Conservation (phyloP, 2,113 vertebrate genomes). For the Stigmatopora nigra region DNA sequence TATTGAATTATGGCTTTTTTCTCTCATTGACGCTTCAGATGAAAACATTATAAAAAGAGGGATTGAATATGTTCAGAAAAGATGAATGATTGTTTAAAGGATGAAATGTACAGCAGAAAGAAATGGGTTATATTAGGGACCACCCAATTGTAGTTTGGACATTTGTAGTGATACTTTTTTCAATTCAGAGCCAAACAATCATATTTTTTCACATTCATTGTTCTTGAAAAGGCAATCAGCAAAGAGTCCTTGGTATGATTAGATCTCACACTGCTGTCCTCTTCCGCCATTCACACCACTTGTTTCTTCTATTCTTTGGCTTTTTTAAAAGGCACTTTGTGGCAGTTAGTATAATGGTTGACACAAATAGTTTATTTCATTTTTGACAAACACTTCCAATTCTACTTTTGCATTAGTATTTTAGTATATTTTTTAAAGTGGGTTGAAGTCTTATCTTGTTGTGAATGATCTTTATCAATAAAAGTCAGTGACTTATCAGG, state of each 20-base stretch:
- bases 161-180: slow-evolving; percentile 54
- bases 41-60: slow-evolving; percentile 19
- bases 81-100: slow-evolving; percentile 34
- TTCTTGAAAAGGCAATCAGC: slow-evolving; percentile 57
- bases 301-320: slow-evolving; percentile 16
- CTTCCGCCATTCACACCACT: slow-evolving; percentile 33
- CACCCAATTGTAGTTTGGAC: slow-evolving; percentile 26
- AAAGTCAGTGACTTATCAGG: neutral
- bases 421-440: neutral
- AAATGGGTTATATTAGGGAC: slow-evolving; percentile 43
- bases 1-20: slow-evolving; percentile 24
- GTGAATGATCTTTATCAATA: neutral
- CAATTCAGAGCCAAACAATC: slow-evolving; percentile 59
- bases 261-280: slow-evolving; percentile 44
- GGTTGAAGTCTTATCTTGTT: neutral
- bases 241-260: slow-evolving; percentile 62
- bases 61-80: slow-evolving; percentile 41
- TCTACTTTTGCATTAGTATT: neutral
- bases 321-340: slow-evolving; percentile 8
- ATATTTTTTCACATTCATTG: slow-evolving; percentile 55
- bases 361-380: slow-evolving; percentile 27
- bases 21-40: slow-evolving; percentile 24
- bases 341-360: slow-evolving; percentile 27
- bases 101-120: slow-evolving; percentile 21
- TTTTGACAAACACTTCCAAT: slow-evolving; percentile 7